Evolutionary conservation across 2,888 invertebrate species (phyloP).

Genomic region (Micoletzkya japonica): DNA sequence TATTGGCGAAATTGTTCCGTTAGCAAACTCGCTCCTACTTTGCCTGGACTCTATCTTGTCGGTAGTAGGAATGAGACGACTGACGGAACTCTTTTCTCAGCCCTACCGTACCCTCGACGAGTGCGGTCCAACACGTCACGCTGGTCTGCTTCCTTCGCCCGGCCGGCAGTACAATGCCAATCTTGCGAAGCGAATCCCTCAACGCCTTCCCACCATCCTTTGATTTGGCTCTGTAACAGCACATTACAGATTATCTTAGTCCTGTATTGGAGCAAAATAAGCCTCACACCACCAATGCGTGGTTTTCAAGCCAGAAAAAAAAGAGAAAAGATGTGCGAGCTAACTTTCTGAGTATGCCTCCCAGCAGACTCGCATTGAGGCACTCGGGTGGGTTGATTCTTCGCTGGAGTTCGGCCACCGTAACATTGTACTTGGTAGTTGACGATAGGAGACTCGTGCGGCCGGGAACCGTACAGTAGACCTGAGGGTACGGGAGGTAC

Average conservation of each 20-base stretch:
- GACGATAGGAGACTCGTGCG: conserved; percentile 91
- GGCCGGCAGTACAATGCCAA: conserved; percentile 94
- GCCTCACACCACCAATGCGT: not conserved
- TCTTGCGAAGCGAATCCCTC: conserved; percentile 95
- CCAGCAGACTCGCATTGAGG: conserved; percentile 93
- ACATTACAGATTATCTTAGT: not conserved
- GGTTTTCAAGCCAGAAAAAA: not conserved
- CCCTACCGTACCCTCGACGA: conserved; percentile 84
- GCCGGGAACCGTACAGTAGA: conserved; percentile 97
- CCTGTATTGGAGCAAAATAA: not conserved
- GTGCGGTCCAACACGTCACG: conserved; percentile 74
- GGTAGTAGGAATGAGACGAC: too few relatives aligned
- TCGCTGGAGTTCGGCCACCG: conserved; percentile 94
- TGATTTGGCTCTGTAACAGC: conserved; percentile 86
- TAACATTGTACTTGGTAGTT: conserved; percentile 99
- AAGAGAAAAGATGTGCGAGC: not conserved
- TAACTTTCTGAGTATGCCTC: conserved; percentile 90
- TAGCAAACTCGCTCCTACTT: too few relatives aligned
- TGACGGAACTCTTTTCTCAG: too few relatives aligned
- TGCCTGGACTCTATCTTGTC: too few relatives aligned
- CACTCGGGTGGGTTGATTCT: conserved; percentile 93
- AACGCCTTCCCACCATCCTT: conserved; percentile 97
- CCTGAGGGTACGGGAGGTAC: conserved; percentile 72
- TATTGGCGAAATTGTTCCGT: too few relatives aligned
- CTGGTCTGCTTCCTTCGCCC: conserved; percentile 87